Conservation (phyloP, 2,113 vertebrate species). For the Erinaceus europaeus region DNA sequence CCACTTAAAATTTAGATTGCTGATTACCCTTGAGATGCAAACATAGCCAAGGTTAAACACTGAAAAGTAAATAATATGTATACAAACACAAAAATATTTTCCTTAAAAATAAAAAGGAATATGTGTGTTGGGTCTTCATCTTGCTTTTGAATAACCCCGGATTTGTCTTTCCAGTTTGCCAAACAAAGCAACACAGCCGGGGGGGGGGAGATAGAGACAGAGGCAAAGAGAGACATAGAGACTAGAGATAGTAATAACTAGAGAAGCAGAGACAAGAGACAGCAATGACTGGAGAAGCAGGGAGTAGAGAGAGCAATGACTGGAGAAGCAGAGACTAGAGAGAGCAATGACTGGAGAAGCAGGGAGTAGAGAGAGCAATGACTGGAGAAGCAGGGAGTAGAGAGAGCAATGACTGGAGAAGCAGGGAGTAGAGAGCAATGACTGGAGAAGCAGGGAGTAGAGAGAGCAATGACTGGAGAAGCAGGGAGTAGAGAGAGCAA, state of each 20-base stretch:
- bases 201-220: neutral
- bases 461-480: too few species aligned
- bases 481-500: too few species aligned
- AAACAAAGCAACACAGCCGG: neutral
- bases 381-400: too few species aligned
- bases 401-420: too few species aligned
- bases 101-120: neutral
- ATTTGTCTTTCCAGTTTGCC: neutral
- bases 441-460: too few species aligned
- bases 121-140: neutral
- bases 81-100: neutral
- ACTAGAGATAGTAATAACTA: neutral
- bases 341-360: too few species aligned
- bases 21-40: neutral
- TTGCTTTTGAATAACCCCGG: neutral
- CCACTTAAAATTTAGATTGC: neutral
- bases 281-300: too few species aligned
- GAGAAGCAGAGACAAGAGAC: rapidly evolving
- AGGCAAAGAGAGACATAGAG: too few species aligned
- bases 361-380: too few species aligned
- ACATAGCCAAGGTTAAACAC: neutral
- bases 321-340: too few species aligned
- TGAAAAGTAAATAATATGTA: neutral
- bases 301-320: too few species aligned
- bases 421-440: too few species aligned